These are phyloP conservation scores for Dynastes hyllus DNA, from an alignment of 2,888 invertebrate species.

Conservation along the genomic window DNA sequence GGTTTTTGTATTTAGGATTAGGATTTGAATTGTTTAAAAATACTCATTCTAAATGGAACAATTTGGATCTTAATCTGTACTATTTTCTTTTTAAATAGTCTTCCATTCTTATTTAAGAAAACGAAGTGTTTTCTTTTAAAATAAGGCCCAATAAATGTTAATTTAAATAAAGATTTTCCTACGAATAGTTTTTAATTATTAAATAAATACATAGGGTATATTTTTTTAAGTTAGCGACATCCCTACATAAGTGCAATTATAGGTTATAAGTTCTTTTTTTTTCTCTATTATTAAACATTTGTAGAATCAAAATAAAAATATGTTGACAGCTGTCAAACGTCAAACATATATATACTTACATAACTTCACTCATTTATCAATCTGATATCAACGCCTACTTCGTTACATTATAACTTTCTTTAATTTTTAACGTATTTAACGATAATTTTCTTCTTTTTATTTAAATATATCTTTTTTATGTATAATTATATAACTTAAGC, in stretches of 20 bases:
- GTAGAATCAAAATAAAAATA: too few relatives aligned
- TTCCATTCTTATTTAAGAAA: constrained; percentile 5
- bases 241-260: constrained; percentile 51
- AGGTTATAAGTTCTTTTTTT: constrained; percentile 34
- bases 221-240: constrained; percentile 17
- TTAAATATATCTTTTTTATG: constrained; percentile 1
- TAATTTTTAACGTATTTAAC: constrained; percentile 10
- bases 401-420: too few relatives aligned
- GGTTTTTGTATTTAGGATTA: not conserved
- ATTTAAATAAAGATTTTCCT: constrained; percentile 13
- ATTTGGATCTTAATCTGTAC: not conserved
- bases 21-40: not conserved
- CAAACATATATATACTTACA: too few relatives aligned
- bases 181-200: not conserved
- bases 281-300: not conserved
- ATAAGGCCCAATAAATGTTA: constrained; percentile 25
- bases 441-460: not conserved
- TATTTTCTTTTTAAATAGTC: not conserved
- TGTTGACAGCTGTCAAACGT: too few relatives aligned
- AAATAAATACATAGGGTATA: constrained; percentile 11
- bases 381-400: too few relatives aligned
- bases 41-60: not conserved
- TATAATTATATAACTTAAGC: constrained; percentile 44
- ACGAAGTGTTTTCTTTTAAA: not conserved
- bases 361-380: too few relatives aligned